Percentiles rank a stretch among this genome's conserved stretches.
These are phyloP conservation scores for Pachycephala philippinensis DNA, from an alignment of 2,113 vertebrate genomes.

Conservation along the genomic window DNA sequence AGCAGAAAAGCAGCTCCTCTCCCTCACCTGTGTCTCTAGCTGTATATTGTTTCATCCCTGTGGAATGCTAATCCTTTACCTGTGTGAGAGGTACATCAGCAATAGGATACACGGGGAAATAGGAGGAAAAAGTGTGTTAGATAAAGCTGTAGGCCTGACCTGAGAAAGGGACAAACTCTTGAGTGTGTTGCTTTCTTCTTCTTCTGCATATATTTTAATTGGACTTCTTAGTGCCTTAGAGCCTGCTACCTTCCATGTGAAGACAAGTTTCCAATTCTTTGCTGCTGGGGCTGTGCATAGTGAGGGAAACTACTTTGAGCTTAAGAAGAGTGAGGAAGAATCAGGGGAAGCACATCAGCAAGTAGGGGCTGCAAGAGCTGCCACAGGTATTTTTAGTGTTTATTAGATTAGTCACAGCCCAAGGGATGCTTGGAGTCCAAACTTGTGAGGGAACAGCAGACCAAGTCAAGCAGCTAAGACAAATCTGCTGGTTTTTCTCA, in stretches of 20 bases:
- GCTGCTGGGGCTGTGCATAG: neutral
- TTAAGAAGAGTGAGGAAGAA: neutral
- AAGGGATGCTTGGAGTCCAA: neutral
- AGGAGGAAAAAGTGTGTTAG: neutral
- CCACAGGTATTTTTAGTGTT: neutral
- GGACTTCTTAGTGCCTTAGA: neutral
- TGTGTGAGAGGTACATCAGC: neutral
- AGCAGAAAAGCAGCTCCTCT: neutral
- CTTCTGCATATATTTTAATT: neutral
- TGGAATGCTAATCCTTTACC: neutral
- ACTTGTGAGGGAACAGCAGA: neutral
- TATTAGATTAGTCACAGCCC: neutral
- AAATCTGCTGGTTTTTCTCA: neutral
- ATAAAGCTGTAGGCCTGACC: neutral
- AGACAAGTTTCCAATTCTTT: neutral
- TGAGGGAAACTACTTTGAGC: neutral
- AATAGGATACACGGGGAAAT: neutral
- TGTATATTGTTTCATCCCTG: neutral
- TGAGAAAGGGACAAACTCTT: neutral
- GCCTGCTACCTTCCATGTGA: neutral
- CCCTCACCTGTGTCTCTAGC: neutral
- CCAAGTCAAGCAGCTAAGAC: neutral
- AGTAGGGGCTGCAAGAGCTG: neutral
- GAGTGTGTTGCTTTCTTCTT: neutral
- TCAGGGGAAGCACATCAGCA: neutral